Conservation (phyloP, 2,797 vertebrate species). For the Phrynocephalus vlangalii region DNA sequence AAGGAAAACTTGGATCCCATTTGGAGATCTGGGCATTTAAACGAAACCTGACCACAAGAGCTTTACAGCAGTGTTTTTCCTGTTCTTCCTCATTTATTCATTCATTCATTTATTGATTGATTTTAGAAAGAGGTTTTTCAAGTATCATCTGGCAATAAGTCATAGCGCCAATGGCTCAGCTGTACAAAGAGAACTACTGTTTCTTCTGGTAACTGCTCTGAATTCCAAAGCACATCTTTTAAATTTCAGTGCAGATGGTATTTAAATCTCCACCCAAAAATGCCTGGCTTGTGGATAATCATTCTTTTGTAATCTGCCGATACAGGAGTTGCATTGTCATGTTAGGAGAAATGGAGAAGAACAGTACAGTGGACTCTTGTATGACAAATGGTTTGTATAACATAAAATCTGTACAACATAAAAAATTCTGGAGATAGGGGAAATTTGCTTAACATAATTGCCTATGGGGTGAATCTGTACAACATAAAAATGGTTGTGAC, state of each 20-base stretch:
- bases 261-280: constrained; percentile 32
- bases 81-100: neutral
- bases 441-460: too few species aligned
- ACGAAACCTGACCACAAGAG: neutral
- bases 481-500: too few species aligned
- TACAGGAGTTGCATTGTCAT: constrained; percentile 46
- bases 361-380: too few species aligned
- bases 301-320: constrained; percentile 52
- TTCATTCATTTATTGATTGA: neutral
- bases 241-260: constrained; percentile 54
- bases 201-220: constrained; percentile 40
- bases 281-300: constrained; percentile 51
- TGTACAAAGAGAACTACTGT: constrained; percentile 62
- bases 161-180: constrained; percentile 2
- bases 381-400: too few species aligned
- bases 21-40: constrained; percentile 6
- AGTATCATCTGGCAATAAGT: constrained; percentile 4
- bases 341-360: neutral
- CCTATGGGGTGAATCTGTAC: too few species aligned
- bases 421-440: too few species aligned
- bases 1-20: neutral
- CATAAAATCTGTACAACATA: too few species aligned
- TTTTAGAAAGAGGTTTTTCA: constrained; percentile 19
- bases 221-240: constrained; percentile 56
- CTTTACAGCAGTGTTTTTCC: neutral